Evolutionary conservation across 2,113 vertebrate species (phyloP).

Genomic region (Ceyx margarethae): DNA sequence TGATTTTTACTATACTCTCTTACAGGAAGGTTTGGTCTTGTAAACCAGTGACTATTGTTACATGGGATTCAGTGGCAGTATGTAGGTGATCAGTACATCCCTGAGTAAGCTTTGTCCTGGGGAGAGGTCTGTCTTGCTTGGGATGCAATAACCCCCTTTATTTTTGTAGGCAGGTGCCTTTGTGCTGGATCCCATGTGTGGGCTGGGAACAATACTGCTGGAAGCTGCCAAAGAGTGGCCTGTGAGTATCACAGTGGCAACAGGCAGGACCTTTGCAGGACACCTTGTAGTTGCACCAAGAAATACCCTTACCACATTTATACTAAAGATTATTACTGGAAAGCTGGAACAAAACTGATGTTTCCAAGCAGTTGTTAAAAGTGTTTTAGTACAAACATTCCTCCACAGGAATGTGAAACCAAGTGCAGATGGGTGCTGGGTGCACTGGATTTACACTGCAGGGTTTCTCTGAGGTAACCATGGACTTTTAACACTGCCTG

Average conservation of each 20-base stretch:
- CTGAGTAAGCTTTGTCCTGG: not conserved
- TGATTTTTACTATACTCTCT: not conserved
- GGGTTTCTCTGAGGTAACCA: not conserved
- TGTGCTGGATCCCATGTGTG: slow-evolving; percentile 94
- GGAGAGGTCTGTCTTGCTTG: not conserved
- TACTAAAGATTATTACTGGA: not conserved
- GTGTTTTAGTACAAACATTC: not conserved
- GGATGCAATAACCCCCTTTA: not conserved
- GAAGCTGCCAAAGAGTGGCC: slow-evolving; percentile 90
- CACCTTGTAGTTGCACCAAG: not conserved
- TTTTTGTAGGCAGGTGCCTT: slow-evolving; percentile 75
- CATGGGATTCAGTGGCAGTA: not conserved
- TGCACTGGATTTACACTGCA: not conserved
- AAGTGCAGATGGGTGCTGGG: not conserved
- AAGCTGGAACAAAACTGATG: not conserved
- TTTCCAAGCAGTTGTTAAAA: not conserved
- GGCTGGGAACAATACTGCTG: slow-evolving; percentile 87
- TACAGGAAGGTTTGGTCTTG: not conserved
- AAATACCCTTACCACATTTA: not conserved
- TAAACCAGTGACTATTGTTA: not conserved
- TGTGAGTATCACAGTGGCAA: slow-evolving; percentile 64
- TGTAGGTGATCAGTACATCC: not conserved
- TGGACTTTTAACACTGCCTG: not conserved
- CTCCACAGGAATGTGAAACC: not conserved
- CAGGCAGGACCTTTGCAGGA: not conserved